Evolutionary conservation across 1,140 invertebrate species (phyloP).

Genomic region (Bombyx mandarina): DNA sequence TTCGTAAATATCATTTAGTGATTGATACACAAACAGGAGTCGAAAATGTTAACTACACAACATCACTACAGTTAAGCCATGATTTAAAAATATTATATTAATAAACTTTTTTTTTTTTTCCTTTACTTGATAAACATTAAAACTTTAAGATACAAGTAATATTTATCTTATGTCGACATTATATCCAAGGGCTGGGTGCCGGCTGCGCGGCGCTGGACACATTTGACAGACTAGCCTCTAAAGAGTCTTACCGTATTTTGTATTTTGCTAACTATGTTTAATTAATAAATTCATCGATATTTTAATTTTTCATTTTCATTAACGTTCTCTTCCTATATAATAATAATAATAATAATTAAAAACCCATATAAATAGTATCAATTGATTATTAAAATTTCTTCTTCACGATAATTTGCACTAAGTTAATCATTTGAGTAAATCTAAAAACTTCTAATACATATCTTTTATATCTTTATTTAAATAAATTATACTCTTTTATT

Average conservation of each 20-base stretch:
- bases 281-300: constrained; percentile 71
- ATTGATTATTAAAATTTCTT: constrained; percentile 48
- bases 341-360: constrained; percentile 57
- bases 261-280: constrained; percentile 71
- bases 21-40: constrained; percentile 68
- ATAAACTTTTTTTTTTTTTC: constrained; percentile 50
- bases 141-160: constrained; percentile 5
- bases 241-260: constrained; percentile 68
- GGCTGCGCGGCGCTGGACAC: constrained; percentile 9
- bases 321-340: constrained; percentile 43
- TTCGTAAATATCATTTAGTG: constrained; percentile 39
- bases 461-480: constrained; percentile 62
- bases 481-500: constrained; percentile 69
- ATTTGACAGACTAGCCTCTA: constrained; percentile 63
- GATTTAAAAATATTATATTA: constrained; percentile 56
- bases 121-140: too few relatives aligned
- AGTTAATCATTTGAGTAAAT: constrained; percentile 68
- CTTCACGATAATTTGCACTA: constrained; percentile 68
- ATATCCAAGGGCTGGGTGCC: constrained; percentile 7
- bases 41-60: constrained; percentile 66
- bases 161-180: constrained; percentile 49
- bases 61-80: constrained; percentile 68
- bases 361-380: constrained; percentile 70
- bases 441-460: constrained; percentile 71
- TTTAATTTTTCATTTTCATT: constrained; percentile 38